Evolutionary conservation across 2,113 vertebrate species (phyloP).

Genomic region (Condylura cristata): DNA sequence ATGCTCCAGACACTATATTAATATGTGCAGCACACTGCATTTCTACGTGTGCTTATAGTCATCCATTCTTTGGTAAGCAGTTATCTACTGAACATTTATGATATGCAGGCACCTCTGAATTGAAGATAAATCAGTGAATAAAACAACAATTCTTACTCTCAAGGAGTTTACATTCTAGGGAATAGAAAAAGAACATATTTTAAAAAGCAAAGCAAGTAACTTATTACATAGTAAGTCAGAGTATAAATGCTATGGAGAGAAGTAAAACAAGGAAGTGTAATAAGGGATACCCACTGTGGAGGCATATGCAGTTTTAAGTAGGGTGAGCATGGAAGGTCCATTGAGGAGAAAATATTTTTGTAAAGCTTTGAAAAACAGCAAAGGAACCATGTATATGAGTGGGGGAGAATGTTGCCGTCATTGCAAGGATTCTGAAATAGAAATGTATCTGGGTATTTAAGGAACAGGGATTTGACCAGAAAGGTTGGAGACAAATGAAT

Average conservation of each 20-base stretch:
- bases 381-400: background rate
- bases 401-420: background rate
- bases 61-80: background rate
- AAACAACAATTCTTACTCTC: background rate
- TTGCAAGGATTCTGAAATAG: background rate
- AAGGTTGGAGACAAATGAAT: background rate
- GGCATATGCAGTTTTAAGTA: background rate
- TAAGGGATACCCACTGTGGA: background rate
- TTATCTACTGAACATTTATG: background rate
- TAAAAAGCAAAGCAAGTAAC: background rate
- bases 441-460: background rate
- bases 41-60: background rate
- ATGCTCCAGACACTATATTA: background rate
- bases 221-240: slow-evolving; percentile 18
- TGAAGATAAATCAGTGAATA: slow-evolving; percentile 1
- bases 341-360: background rate
- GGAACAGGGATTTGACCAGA: background rate
- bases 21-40: background rate
- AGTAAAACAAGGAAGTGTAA: background rate
- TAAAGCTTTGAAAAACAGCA: background rate
- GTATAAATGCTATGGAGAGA: slow-evolving; percentile 8
- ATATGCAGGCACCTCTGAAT: background rate
- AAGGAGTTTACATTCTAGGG: background rate
- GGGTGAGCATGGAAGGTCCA: background rate
- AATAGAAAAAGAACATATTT: background rate